These are phyloP conservation scores for Myotis davidii DNA, from an alignment of 2,113 vertebrate species.

Conservation along the genomic window DNA sequence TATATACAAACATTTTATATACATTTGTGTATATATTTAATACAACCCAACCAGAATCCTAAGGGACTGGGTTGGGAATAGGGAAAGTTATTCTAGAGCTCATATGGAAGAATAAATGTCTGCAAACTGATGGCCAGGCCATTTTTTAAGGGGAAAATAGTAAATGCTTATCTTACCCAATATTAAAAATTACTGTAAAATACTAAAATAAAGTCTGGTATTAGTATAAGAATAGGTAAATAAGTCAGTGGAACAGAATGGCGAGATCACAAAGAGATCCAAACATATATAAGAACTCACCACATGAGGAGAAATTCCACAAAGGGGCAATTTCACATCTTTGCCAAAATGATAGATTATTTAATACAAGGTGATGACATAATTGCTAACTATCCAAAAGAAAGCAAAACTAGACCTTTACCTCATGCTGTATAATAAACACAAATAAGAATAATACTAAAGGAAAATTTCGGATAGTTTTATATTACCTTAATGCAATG, in stretches of 20 bases:
- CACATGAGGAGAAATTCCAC: neutral
- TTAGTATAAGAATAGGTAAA: neutral
- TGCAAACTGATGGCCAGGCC: neutral
- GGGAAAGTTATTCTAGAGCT: neutral
- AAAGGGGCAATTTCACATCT: slow-evolving; percentile 16
- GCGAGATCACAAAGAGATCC: neutral
- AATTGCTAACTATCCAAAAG: slow-evolving; percentile 7
- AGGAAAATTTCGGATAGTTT: slow-evolving; percentile 29
- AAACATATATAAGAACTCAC: neutral
- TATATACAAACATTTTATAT: neutral
- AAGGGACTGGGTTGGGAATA: neutral
- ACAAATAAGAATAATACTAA: slow-evolving; percentile 27
- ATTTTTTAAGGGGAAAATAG: neutral
- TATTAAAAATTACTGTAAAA: neutral
- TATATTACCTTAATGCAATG: neutral
- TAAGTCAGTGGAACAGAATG: neutral
- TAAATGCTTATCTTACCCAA: neutral
- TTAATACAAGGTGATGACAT: neutral
- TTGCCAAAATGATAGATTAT: neutral
- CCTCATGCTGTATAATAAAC: neutral
- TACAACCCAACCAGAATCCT: neutral
- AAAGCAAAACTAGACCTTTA: slow-evolving; percentile 29
- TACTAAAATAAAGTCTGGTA: no score
- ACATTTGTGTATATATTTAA: neutral
- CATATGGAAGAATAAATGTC: slow-evolving; percentile 2